A percentile compares a stretch with the other conserved stretches of the same genome.
Conservation (phyloP, 2,888 invertebrate species). For the Brachyptera putata region DNA sequence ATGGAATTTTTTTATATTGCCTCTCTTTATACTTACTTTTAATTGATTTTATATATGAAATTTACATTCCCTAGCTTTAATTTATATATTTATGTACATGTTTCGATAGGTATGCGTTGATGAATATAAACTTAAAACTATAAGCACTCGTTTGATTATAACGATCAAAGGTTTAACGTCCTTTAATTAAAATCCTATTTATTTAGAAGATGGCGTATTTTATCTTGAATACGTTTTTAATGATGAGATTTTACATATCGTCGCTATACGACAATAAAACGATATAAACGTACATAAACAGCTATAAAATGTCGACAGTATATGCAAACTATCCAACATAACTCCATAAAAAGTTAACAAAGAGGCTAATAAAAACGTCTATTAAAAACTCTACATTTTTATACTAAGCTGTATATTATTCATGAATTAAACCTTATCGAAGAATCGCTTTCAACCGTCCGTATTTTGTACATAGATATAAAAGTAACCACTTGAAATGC, state of each 20-base stretch:
- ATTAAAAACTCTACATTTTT: background rate
- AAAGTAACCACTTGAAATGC: background rate
- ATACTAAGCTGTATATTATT: background rate
- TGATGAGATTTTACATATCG: background rate
- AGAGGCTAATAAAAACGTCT: background rate
- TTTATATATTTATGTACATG: no score
- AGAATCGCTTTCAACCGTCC: background rate
- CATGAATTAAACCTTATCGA: background rate
- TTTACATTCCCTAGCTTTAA: no score
- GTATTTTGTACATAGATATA: no score
- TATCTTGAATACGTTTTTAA: conserved; percentile 35
- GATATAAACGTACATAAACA: background rate
- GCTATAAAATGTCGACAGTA: conserved; percentile 11
- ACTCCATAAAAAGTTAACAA: conserved; percentile 3
- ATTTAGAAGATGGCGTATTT: no score
- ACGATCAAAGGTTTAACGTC: no score
- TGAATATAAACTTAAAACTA: no score
- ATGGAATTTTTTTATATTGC: no score
- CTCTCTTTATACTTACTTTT: no score
- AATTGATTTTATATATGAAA: no score
- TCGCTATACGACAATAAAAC: background rate
- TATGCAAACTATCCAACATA: conserved; percentile 2
- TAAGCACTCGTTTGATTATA: no score
- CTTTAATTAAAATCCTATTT: no score
- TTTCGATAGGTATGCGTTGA: no score